Evolutionary conservation across 2,888 invertebrate species (phyloP), one percentile per base, ranked within the genome.

Genomic region (Amphipoea lucens): DNA sequence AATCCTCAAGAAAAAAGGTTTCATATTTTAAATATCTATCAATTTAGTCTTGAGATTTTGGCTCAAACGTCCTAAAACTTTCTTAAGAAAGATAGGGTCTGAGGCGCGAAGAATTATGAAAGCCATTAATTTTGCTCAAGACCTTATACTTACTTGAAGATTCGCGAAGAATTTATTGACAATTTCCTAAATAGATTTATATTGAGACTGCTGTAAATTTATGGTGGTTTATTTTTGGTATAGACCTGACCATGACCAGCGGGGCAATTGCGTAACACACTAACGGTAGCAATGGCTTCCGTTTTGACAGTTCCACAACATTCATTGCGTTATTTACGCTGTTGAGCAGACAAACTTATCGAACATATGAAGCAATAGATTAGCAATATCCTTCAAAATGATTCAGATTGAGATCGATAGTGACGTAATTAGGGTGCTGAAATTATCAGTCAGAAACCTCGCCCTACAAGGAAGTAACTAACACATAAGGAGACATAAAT

Each of bases 111-210:
- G 79, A 90, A 86, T 89, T 89, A 85, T 86, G 78, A 84, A 82
- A 80, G 78, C 74, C 84, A 90, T 90, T 90, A 88, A 89, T 90
- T 90, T 72, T 82, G 68, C 81, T 81, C 86, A 88, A 82, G 72
- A 66, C 71, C 63, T 83, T 77, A 83, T 87, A 84, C 83, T 83
- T 87, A 84, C 84, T 84, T 78, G 71, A 68, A 83, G 81, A 84
- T 79, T 87, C 79, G 73, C 74, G 54, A 73, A 36, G 63, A 84
- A 83, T 75, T 83, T 83, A 85, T 84, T 78, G 81, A 66, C 79
- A 79, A 82, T 81, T 82, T 78, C 60, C 66, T 79, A 48, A 71
- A 78, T 60, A 81, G 69, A 63, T 77, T 73, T 85, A 70, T 82
- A 67, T 76, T 70, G 72, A 62, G 68, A 62, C 29, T 42, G 57